A percentile compares a stretch with the other conserved stretches of the same genome.
phyloP scores from a whole-genome alignment of 2,888 invertebrate species.

The Dusona sp. region DNA sequence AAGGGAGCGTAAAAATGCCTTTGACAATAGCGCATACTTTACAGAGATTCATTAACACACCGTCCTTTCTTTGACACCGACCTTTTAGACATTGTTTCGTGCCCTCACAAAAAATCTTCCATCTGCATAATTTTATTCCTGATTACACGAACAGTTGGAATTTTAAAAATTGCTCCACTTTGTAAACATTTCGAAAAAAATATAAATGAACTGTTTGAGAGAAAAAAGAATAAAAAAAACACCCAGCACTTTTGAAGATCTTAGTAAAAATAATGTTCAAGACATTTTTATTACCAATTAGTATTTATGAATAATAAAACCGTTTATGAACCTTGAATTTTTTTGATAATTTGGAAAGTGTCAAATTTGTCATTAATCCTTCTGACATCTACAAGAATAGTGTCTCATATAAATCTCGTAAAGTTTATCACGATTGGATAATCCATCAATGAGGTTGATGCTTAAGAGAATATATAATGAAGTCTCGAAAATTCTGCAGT shows the following conservation, averaged over 20 bases:
- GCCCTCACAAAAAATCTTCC: neutral
- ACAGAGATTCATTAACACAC: neutral
- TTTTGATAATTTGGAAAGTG: neutral
- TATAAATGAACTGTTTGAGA: neutral
- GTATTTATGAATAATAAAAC: no score
- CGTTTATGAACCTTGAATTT: no score
- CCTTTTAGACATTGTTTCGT: neutral
- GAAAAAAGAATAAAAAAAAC: no score
- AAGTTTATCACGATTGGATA: neutral
- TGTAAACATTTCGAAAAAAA: neutral
- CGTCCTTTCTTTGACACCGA: conserved; percentile 7
- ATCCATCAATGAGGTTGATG: conserved; percentile 10
- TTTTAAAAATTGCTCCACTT: neutral
- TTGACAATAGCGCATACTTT: neutral
- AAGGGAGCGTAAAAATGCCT: neutral
- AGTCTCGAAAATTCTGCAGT: neutral
- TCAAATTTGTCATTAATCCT: neutral
- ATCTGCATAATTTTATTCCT: neutral
- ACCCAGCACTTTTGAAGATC: neutral
- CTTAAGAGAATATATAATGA: neutral
- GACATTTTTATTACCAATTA: neutral
- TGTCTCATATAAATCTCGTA: neutral
- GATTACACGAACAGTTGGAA: neutral
- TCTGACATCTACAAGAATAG: neutral
- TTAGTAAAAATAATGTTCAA: neutral